Conservation (phyloP, 2,797 vertebrate genomes). For the Mico argentatus region DNA sequence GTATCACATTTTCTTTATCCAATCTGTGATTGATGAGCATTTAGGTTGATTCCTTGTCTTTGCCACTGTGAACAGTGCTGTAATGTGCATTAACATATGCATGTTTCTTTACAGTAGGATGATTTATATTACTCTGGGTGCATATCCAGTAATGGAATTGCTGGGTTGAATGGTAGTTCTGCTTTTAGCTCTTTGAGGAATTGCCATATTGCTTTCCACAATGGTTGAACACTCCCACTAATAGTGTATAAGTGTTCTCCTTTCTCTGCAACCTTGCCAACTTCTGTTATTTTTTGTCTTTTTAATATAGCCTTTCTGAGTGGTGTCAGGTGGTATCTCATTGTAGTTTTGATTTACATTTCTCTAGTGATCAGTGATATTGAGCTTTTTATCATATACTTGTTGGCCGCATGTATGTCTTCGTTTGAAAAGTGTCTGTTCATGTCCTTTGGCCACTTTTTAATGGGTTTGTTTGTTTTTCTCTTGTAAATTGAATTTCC, state of each 20-base stretch:
- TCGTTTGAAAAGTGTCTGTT: neutral
- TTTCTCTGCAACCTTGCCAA: neutral
- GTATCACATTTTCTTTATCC: neutral
- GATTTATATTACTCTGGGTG: neutral
- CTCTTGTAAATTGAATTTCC: neutral
- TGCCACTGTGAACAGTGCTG: neutral
- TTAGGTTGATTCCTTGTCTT: neutral
- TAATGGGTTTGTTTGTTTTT: neutral
- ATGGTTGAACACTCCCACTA: neutral
- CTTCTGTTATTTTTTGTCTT: neutral
- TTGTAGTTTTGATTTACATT: neutral
- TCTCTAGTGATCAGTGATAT: neutral
- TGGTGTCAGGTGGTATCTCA: neutral
- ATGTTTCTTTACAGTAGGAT: neutral
- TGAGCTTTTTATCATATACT: neutral
- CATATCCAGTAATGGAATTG: neutral
- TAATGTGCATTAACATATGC: neutral
- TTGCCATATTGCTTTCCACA: neutral
- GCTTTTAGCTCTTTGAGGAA: neutral
- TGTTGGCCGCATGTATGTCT: neutral
- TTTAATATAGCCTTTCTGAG: neutral
- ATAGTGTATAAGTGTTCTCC: neutral
- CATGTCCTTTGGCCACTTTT: neutral
- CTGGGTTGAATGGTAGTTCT: neutral
- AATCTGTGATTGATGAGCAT: neutral